Conservation (phyloP, 2,888 invertebrate species). For the Pheosia gnoma region DNA sequence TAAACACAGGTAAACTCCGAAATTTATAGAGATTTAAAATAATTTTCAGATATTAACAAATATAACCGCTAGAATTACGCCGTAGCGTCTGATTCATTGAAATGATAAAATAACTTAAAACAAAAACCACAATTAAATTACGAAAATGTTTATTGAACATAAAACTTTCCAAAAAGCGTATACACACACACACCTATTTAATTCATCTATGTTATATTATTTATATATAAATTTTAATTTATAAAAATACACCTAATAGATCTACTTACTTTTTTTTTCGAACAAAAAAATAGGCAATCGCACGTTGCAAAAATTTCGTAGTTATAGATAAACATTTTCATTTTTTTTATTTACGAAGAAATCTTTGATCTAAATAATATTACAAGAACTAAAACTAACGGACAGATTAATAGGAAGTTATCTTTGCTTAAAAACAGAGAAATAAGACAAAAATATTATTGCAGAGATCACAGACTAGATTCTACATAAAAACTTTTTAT, state of each 20-base stretch:
- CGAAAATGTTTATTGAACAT: constrained; percentile 2
- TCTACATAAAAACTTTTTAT: constrained; percentile 53
- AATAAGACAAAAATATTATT: constrained; percentile 51
- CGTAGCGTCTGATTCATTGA: too few species aligned
- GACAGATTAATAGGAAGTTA: constrained; percentile 69
- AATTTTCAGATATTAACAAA: too few species aligned
- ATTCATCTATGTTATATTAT: neutral
- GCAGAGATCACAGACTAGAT: constrained; percentile 82
- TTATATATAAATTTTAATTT: neutral
- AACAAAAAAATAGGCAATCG: too few species aligned
- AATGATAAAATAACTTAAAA: neutral
- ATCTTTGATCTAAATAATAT: constrained; percentile 17
- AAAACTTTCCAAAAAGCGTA: constrained; percentile 5
- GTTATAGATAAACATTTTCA: neutral
- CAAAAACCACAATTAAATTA: neutral
- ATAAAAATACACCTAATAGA: too few species aligned
- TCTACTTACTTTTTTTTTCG: too few species aligned
- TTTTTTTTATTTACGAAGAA: constrained; percentile 14
- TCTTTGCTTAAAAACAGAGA: constrained; percentile 1
- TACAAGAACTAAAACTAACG: constrained; percentile 43
- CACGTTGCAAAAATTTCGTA: neutral
- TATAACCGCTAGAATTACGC: too few species aligned
- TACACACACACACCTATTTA: neutral
- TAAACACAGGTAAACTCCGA: too few species aligned
- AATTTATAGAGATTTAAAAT: too few species aligned